These are phyloP conservation scores for Bambusicola thoracicus DNA, from an alignment of 2,113 vertebrate genomes.

Conservation along the genomic window DNA sequence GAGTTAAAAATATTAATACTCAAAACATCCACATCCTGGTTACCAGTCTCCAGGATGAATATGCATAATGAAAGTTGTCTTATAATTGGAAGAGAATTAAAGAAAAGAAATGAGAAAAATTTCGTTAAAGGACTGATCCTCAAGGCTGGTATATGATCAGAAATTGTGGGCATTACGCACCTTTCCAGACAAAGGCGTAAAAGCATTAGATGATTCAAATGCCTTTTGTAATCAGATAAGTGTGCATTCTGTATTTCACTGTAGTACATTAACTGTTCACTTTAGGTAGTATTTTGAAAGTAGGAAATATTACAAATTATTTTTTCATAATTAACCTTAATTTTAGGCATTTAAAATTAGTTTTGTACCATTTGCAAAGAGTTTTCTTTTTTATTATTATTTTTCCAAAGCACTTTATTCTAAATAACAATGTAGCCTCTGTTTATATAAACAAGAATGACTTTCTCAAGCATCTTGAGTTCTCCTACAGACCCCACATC, in stretches of 20 bases:
- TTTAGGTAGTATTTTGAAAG: background rate
- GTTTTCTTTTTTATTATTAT: background rate
- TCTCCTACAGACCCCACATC: background rate
- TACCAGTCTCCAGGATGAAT: slow-evolving; percentile 27
- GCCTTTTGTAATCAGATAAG: background rate
- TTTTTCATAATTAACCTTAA: slow-evolving; percentile 41
- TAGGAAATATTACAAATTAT: slow-evolving; percentile 29
- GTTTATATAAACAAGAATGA: background rate
- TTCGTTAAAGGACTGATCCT: slow-evolving; percentile 17
- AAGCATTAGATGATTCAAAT: background rate
- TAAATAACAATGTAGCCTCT: background rate
- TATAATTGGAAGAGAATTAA: slow-evolving; percentile 2
- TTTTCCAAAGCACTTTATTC: background rate
- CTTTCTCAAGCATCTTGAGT: background rate
- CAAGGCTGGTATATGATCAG: background rate
- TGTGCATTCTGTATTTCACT: background rate
- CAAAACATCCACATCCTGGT: background rate
- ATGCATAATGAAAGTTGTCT: slow-evolving; percentile 14
- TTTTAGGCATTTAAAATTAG: slow-evolving; percentile 14
- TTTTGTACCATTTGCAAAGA: background rate
- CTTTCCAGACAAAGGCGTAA: slow-evolving; percentile 2
- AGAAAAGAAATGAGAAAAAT: background rate
- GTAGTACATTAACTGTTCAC: background rate
- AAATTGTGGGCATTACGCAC: background rate
- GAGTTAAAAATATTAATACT: slow-evolving; percentile 42